Base-by-base conservation (phyloP, 2,113 vertebrate genomes). In the Alligator mississippiensis region DNA sequence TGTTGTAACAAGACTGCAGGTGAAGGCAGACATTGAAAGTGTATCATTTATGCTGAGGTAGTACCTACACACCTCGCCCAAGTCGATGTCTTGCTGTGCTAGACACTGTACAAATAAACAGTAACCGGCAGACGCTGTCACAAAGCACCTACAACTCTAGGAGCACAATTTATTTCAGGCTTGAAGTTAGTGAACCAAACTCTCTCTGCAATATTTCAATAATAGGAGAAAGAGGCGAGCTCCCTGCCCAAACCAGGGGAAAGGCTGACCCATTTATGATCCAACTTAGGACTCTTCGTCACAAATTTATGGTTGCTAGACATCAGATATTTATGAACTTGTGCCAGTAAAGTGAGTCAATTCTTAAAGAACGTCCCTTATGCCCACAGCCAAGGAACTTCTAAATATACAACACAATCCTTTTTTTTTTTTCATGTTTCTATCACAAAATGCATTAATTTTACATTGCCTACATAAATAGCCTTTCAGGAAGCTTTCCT, bases 401-500 rank as follows among this genome's bases (percentile, higher is more conserved):
- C 7, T 30, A 93, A 77, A 83, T 76, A 88, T 12, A 38, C 70
- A 82, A 72, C 75, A 80, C 30, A 34, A 47, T 47, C 47, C 47
- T 47, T 9, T 38, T 24, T 6, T 21, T 63, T 78, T 74, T 90
- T 88, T 60, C 28, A 54, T 62, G n/a, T 77, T 77, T 72, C 61
- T 62, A n/a, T 47, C 78, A 12, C 77, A 77, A 94, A 92, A 63
- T 2, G 14, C 21, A 82, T 82, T 78, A 19, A 63, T 95, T 97
- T 95, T 92, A n/a, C 62, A 84, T 21, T 84, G 25, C 28, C 5
- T 78, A 18, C 22, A 87, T 81, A 66, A 68, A 80, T n/a, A n/a
- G 4, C 55, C 22, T 85, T 82, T 88, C 70, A 70, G 63, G 81
- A 96, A 90, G 21, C 15, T 93, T 93, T 96, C 24, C 74, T 90